phyloP scores from a whole-genome alignment of 1,140 invertebrate genomes.

The Tenebrio molitor region DNA sequence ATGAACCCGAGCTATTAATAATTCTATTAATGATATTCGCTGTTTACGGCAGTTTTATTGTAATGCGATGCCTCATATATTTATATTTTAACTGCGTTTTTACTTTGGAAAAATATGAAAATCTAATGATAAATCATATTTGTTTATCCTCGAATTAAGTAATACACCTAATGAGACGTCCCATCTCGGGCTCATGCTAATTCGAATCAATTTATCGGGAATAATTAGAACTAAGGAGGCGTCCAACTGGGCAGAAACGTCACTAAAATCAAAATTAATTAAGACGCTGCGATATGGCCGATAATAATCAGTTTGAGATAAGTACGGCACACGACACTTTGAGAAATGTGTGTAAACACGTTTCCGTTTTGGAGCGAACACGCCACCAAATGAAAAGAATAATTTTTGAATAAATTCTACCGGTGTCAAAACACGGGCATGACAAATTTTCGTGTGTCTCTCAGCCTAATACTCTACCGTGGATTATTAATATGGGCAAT shows the following conservation, averaged over 20 bases:
- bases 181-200: not conserved
- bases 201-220: constrained; percentile 1
- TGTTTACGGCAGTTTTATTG: constrained; percentile 48
- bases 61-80: constrained; percentile 52
- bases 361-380: no score
- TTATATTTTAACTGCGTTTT: constrained; percentile 37
- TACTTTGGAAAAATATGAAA: constrained; percentile 29
- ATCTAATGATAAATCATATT: constrained; percentile 36
- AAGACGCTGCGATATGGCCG: constrained; percentile 15
- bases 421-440: not conserved
- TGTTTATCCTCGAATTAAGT: constrained; percentile 36
- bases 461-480: not conserved
- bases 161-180: constrained; percentile 22
- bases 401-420: constrained; percentile 6
- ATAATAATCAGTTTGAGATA: constrained; percentile 10
- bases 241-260: constrained; percentile 8
- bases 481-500: not conserved
- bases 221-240: constrained; percentile 18
- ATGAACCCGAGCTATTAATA: constrained; percentile 46
- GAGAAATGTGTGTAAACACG: constrained; percentile 9
- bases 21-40: constrained; percentile 48
- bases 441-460: not conserved
- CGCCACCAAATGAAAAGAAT: not conserved
- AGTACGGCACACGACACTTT: constrained; percentile 23
- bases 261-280: constrained; percentile 32